Conservation (phyloP, 2,113 vertebrate genomes). For the Callipepla californica region DNA sequence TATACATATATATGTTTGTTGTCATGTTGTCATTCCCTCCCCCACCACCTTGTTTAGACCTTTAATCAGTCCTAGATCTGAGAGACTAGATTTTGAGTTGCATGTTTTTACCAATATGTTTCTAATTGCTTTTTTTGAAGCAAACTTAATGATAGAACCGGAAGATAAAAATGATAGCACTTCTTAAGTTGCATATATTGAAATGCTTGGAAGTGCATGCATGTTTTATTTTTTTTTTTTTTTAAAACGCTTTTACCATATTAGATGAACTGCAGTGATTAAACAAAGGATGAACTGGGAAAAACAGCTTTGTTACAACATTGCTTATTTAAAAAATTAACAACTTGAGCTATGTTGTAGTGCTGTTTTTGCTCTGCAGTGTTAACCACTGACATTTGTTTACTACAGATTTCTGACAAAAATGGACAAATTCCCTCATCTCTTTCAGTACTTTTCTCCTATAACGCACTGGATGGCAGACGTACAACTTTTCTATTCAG, state of each 20-base stretch:
- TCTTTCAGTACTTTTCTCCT: not conserved
- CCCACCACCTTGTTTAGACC: rapidly evolving
- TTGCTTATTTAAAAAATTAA: not conserved
- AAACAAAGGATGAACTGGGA: not conserved
- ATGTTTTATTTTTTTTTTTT: too few species aligned
- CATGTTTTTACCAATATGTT: not conserved
- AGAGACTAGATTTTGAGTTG: not conserved
- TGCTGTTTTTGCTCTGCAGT: not conserved
- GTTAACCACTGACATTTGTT: not conserved
- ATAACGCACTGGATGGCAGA: not conserved
- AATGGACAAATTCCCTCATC: not conserved
- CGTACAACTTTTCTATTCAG: not conserved
- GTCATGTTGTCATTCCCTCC: not conserved
- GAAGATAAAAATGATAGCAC: not conserved
- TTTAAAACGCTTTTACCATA: not conserved
- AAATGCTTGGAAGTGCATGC: not conserved
- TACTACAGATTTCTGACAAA: not conserved
- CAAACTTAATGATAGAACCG: not conserved
- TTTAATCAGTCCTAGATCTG: not conserved
- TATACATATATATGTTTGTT: not conserved
- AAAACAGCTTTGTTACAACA: not conserved
- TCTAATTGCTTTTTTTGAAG: not conserved
- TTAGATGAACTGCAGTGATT: not conserved
- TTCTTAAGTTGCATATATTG: not conserved
- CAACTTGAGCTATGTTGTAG: not conserved